A percentile compares a stretch with the other conserved stretches of the same genome.
Evolutionary conservation across 2,888 invertebrate species (phyloP).

Genomic region (Cotesia congregata): DNA sequence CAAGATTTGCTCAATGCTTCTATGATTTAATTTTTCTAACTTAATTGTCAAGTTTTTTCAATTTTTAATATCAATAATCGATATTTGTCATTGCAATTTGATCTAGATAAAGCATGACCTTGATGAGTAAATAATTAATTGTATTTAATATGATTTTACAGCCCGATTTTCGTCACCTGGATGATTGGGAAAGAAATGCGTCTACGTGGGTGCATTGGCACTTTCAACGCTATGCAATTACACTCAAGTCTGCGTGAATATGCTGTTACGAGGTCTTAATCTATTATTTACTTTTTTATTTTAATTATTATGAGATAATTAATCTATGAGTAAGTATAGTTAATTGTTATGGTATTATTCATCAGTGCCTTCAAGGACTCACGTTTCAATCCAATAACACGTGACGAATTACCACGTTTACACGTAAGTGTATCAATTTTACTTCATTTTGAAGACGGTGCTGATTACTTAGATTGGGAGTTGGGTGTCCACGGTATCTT

Average conservation of each 20-base stretch:
- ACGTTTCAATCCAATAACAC: slow-evolving; percentile 93
- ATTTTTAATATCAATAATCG: no score
- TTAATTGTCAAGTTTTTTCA: no score
- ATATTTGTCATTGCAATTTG: no score
- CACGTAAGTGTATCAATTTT: slow-evolving; percentile 97
- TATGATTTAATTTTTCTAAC: no score
- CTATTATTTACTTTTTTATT: slow-evolving; percentile 30
- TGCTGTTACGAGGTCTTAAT: slow-evolving; percentile 84
- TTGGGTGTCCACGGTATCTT: slow-evolving; percentile 97
- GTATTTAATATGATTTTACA: slow-evolving; percentile 63
- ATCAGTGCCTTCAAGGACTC: slow-evolving; percentile 96
- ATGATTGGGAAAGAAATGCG: slow-evolving; percentile 96
- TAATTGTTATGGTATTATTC: background rate
- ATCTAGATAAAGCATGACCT: background rate
- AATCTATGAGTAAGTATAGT: background rate
- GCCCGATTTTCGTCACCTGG: slow-evolving; percentile 99
- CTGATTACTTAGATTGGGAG: slow-evolving; percentile 97
- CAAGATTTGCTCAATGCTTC: background rate
- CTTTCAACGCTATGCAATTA: slow-evolving; percentile 96
- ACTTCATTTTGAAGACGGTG: slow-evolving; percentile 95
- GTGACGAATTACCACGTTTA: slow-evolving; percentile 92
- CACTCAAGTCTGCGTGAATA: slow-evolving; percentile 96
- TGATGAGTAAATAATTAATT: slow-evolving; percentile 1
- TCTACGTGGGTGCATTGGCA: slow-evolving; percentile 98
- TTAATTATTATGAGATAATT: background rate